phyloP scores from a whole-genome alignment of 1,140 invertebrate species.

The Zaprionus nigranus region DNA sequence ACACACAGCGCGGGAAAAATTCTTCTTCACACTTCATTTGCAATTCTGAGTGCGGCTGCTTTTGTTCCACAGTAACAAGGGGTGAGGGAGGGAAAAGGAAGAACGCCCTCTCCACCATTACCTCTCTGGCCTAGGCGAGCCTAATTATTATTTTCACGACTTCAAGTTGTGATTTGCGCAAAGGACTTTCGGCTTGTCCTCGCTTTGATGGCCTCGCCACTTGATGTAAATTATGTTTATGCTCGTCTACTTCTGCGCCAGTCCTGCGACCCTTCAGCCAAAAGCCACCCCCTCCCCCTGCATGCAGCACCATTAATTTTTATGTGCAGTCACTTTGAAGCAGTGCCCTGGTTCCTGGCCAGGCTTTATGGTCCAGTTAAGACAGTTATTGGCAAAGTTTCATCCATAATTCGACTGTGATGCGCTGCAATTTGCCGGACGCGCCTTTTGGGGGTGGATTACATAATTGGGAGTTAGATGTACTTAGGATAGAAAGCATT shows the following conservation, averaged over 20 bases:
- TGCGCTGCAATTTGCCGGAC: constrained; percentile 38
- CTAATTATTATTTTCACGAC: constrained; percentile 80
- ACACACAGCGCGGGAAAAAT: constrained; percentile 32
- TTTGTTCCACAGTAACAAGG: constrained; percentile 41
- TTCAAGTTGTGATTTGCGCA: constrained; percentile 53
- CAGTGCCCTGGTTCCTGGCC: constrained; percentile 16
- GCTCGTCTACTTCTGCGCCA: constrained; percentile 43
- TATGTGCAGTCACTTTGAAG: constrained; percentile 38
- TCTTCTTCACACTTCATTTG: constrained; percentile 81
- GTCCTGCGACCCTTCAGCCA: constrained; percentile 1
- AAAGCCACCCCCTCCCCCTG: not conserved
- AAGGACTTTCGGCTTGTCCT: constrained; percentile 51
- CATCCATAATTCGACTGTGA: constrained; percentile 20
- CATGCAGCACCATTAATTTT: constrained; percentile 61
- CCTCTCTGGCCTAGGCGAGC: constrained; percentile 8
- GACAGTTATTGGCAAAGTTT: constrained; percentile 48
- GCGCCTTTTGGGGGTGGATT: not conserved
- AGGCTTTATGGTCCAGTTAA: constrained; percentile 48
- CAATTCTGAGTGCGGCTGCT: constrained; percentile 66
- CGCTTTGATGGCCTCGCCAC: constrained; percentile 50
- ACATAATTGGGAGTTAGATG: constrained; percentile 9
- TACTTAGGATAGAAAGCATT: not conserved
- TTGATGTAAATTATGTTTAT: constrained; percentile 78
- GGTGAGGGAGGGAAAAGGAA: not conserved
- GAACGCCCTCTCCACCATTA: not conserved